Conservation (phyloP, 2,888 invertebrate species). For the Latrodectus hesperus region DNA sequence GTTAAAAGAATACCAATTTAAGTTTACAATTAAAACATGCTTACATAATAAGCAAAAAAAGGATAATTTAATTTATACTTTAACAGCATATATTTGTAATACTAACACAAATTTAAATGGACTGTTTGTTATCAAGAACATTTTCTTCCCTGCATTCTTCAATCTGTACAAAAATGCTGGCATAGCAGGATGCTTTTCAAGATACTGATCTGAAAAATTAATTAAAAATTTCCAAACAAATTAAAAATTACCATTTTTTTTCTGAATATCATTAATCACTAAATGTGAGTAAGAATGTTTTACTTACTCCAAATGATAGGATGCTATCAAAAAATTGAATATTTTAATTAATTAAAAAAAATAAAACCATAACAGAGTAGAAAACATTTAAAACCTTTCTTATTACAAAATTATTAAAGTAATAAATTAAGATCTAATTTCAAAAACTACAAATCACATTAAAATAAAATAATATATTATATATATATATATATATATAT, state of each 20-base stretch:
- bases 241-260: neutral
- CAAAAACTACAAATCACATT: too few species aligned
- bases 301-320: neutral
- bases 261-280: neutral
- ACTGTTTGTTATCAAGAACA: slow-evolving; percentile 97
- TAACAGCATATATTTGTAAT: neutral
- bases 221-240: neutral
- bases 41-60: neutral
- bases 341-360: too few species aligned
- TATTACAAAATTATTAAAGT: too few species aligned
- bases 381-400: too few species aligned
- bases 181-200: slow-evolving; percentile 85
- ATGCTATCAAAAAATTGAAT: neutral
- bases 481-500: too few species aligned
- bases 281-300: neutral
- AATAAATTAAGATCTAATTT: too few species aligned
- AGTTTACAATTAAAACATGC: neutral
- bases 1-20: neutral
- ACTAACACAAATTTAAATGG: slow-evolving; percentile 91
- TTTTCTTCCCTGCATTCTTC: slow-evolving; percentile 84
- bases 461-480: too few species aligned
- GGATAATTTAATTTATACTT: neutral
- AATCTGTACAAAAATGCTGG: slow-evolving; percentile 85
- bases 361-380: too few species aligned
- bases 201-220: slow-evolving; percentile 80